Base-by-base conservation (phyloP, 2,113 vertebrate genomes). In the Caretta caretta region DNA sequence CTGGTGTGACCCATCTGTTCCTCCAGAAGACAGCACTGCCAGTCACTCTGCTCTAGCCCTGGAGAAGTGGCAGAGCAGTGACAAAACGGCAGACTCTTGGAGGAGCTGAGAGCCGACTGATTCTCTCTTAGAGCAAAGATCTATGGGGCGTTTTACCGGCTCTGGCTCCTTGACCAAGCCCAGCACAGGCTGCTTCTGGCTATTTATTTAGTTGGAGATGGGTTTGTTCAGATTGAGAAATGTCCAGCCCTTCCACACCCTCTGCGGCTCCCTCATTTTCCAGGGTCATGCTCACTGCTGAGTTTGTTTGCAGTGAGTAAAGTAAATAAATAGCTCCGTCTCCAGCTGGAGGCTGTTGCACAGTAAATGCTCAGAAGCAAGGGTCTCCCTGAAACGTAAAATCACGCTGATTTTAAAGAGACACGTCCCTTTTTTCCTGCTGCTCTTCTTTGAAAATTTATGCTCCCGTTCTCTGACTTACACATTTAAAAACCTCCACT, bases 391-490 rank as follows among this genome's bases (percentile, higher is more conserved):
- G 72, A 42, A 24, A 25, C 7, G 72, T 20, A 76, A 46, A 24
- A 38, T 13, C 42, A 46, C 2, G 10, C 46, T 24, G 24, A 48
- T 78, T 29, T 78, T 27, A 16, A 46, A 78, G 42, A 82, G 14
- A 25, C 2, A 0, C 0, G 1, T 4, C 53, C 10, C 78, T 11
- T 3, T 49, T 29, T 5, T 31, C 53, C 6, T 46, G 0, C 51
- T 14, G 25, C 81, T 83, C 50, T 42, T 51, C 1, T 0, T 27
- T 2, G 2, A 79, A 10, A 22, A 80, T 56, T 49, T 49, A 25
- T 24, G 50, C 59, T 81, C 38, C 83, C 0, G 0, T 38, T 86
- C 75, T 5, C 10, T 5, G 51, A 22, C 13, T 54, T 65, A 48
- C 25, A 17, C 2, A 4, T 53, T 53, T 25, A 27, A 79, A 85